A percentile compares a stretch with the other conserved stretches of the same genome.
Conservation (phyloP, 2,797 vertebrate genomes). For the Pagetopsis macropterus region DNA sequence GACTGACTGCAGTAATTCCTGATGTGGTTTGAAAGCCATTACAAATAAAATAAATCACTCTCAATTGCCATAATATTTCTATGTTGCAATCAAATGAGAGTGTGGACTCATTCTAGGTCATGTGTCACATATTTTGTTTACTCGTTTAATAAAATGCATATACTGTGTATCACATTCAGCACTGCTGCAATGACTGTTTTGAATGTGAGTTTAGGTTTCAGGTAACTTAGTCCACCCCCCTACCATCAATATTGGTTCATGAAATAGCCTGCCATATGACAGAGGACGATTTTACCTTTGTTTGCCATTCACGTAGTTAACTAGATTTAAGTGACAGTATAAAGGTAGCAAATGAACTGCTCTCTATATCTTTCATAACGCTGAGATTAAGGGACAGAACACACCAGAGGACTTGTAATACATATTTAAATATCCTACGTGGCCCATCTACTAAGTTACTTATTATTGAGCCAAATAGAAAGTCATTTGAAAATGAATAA, state of each 20-base stretch:
- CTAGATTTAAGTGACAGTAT: conserved; percentile 43
- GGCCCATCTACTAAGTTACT: conserved; percentile 38
- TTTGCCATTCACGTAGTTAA: conserved; percentile 48
- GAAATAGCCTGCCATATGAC: conserved; percentile 55
- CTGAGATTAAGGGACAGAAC: conserved; percentile 46
- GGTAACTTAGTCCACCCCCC: conserved; percentile 43
- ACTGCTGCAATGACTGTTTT: conserved; percentile 33
- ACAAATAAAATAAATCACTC: conserved; percentile 53
- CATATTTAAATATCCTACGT: conserved; percentile 52
- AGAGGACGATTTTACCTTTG: conserved; percentile 46
- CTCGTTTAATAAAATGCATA: conserved; percentile 30
- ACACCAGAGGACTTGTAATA: conserved; percentile 40
- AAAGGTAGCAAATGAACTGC: conserved; percentile 43
- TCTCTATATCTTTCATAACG: conserved; percentile 42
- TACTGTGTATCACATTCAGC: conserved; percentile 10
- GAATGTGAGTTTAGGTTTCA: conserved; percentile 42
- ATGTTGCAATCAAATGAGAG: conserved; percentile 55
- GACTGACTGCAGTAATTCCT: conserved; percentile 61
- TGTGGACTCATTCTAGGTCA: conserved; percentile 45
- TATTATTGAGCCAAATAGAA: conserved; percentile 60
- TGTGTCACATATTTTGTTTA: conserved; percentile 21
- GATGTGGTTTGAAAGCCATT: conserved; percentile 57
- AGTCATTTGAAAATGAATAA: conserved; percentile 64
- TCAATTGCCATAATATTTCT: conserved; percentile 38
- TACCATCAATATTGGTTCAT: conserved; percentile 57